These are phyloP conservation scores for Epizoanthus ramosus DNA, from an alignment of 92 coral and sea anemone genomes.

Conservation along the genomic window DNA sequence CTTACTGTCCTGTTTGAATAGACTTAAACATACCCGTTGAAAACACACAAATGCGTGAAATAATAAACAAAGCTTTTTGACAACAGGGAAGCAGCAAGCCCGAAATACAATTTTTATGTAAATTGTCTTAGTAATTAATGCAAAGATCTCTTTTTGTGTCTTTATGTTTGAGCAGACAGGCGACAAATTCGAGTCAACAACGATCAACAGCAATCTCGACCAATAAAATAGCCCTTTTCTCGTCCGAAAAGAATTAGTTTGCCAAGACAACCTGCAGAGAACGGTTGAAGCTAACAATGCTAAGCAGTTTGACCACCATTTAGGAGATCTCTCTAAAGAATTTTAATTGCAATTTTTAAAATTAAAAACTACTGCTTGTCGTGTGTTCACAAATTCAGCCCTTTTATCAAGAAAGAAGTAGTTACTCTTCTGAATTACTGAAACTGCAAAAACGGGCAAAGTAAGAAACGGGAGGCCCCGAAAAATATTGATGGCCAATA, in stretches of 20 bases:
- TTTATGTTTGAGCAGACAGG: slow-evolving; percentile 11
- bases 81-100: slow-evolving; percentile 29
- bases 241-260: background rate
- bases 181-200: background rate
- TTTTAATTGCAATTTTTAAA: slow-evolving; percentile 16
- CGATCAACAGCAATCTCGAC: background rate
- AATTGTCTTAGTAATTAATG: slow-evolving; percentile 26
- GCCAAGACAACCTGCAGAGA: background rate
- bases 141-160: slow-evolving; percentile 18
- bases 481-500: too few species aligned
- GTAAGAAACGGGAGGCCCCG: too few species aligned
- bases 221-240: slow-evolving; percentile 10
- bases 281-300: background rate
- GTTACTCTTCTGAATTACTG: background rate
- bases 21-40: slow-evolving; percentile 24
- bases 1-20: slow-evolving; percentile 9
- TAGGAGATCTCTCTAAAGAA: background rate
- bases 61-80: slow-evolving; percentile 38
- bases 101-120: slow-evolving; percentile 26
- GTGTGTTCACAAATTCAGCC: too few species aligned
- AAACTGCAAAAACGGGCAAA: background rate
- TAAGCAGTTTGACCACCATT: background rate
- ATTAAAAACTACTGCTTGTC: too few species aligned
- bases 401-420: background rate
- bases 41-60: slow-evolving; percentile 32